phyloP scores from a whole-genome alignment of 2,797 vertebrate genomes.

The Delichon dasypus region DNA sequence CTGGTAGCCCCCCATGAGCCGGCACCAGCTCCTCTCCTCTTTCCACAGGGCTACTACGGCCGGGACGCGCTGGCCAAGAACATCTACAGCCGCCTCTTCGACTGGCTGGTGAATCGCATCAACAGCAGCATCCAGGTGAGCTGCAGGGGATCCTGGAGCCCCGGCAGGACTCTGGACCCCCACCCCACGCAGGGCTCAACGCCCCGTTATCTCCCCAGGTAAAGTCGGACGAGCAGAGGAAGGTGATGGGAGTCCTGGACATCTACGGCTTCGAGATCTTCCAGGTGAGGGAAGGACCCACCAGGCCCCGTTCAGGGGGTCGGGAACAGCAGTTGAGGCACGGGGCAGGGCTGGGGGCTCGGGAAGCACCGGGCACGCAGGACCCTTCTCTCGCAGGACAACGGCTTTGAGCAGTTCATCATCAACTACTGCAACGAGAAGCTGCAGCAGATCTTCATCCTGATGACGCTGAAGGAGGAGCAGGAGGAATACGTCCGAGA shows the following conservation, averaged over 20 bases:
- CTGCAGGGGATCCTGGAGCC: neutral
- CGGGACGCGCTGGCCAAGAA: constrained; percentile 81
- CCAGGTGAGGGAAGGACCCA: constrained; percentile 61
- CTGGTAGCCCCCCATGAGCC: rapidly evolving
- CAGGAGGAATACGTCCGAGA: constrained; percentile 80
- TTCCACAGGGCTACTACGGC: constrained; percentile 72
- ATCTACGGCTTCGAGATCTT: constrained; percentile 84
- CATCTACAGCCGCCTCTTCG: constrained; percentile 79
- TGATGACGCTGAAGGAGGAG: constrained; percentile 80
- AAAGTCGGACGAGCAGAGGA: constrained; percentile 58
- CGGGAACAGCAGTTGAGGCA: rapidly evolving
- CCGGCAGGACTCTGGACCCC: neutral
- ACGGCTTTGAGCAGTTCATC: constrained; percentile 82
- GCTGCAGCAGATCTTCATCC: constrained; percentile 82
- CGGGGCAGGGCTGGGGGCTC: rapidly evolving
- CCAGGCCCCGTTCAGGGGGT: rapidly evolving
- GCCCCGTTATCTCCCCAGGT: constrained; percentile 42
- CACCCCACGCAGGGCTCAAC: neutral
- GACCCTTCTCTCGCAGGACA: constrained; percentile 51
- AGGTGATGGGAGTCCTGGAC: constrained; percentile 83
- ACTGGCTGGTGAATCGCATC: constrained; percentile 80
- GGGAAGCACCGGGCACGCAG: rapidly evolving
- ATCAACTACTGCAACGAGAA: constrained; percentile 86
- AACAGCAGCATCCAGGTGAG: constrained; percentile 80
- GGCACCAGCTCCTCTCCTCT: rapidly evolving